These are phyloP conservation scores for Drosophila tristis DNA, from an alignment of 1,140 invertebrate genomes.

Conservation along the genomic window DNA sequence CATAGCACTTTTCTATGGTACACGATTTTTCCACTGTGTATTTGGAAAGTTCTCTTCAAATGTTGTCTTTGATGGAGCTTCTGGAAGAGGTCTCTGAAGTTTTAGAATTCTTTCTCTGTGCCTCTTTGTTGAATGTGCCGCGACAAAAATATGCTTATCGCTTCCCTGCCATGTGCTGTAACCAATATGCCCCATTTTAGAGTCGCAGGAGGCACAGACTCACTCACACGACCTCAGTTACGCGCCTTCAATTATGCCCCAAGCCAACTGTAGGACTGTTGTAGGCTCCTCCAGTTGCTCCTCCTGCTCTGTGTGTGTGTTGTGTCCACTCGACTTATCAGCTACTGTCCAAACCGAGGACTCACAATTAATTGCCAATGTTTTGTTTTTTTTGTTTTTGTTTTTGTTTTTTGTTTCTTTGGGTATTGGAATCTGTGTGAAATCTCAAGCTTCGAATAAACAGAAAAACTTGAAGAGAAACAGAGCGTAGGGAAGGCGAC, in stretches of 20 bases:
- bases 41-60: too few relatives aligned
- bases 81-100: too few relatives aligned
- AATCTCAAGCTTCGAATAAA: conserved; percentile 59
- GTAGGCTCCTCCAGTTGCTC: too few relatives aligned
- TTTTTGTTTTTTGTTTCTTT: conserved; percentile 19
- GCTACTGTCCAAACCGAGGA: conserved; percentile 72
- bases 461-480: conserved; percentile 28
- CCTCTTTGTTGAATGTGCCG: too few relatives aligned
- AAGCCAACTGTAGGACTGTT: conserved; percentile 16
- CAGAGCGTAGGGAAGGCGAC: background rate
- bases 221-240: conserved; percentile 50
- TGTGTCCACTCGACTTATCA: conserved; percentile 75
- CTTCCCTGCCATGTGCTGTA: background rate
- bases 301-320: conserved; percentile 22
- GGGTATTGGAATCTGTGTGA: conserved; percentile 76
- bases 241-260: conserved; percentile 70
- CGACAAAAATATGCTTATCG: too few relatives aligned
- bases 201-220: conserved; percentile 11
- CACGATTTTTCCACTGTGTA: background rate
- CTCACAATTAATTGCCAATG: conserved; percentile 80
- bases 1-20: too few relatives aligned
- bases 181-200: conserved; percentile 43
- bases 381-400: conserved; percentile 62
- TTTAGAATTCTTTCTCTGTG: too few relatives aligned
- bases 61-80: background rate